Evolutionary conservation across 2,113 vertebrate species (phyloP), one percentile per base, ranked within the genome.

Genomic region (Epinephelus moara): DNA sequence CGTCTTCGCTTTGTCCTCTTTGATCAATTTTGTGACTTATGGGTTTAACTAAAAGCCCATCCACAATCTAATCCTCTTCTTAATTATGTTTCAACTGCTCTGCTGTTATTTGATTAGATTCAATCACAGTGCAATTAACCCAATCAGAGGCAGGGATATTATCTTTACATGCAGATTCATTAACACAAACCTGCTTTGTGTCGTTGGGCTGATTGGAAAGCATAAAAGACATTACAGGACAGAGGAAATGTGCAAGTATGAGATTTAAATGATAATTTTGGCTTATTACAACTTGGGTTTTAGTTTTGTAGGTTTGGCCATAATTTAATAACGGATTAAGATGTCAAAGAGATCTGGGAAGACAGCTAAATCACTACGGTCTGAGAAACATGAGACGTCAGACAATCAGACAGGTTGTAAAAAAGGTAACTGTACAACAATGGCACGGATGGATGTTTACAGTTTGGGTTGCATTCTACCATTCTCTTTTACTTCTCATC

Each of bases 11-110:
- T 37, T 75, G 56, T 87, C 76, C 70, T 77, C 77, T 49, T 61
- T 80, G 85, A 93, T 93, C 90, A 88, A 86, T 90, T 81, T 80
- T 3, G 27, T 88, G 88, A 91, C 64, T 94, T 92, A 87, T 91
- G 77, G 79, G 56, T 67, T 78, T 75, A 75, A 83, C 81, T 86
- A 80, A 87, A 91, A 90, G 81, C 62, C 77, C 80, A 86, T 89
- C 79, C 79, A 69, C 75, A 78, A 71, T 88, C 86, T 82, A 85
- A 85, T 92, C 75, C 77, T 70, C 37, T 77, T 69, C 73, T 88
- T 91, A 90, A 92, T 94, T 88, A 82, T 90, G 49, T 85, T 90
- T 88, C 88, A 92, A 90, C 78, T 80, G 62, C 84, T 71, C 73
- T 56, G 59, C 75, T 89, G 89, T 91, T 37, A 82, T 88, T 92